These are phyloP conservation scores for Nansenia antarctica DNA, from an alignment of 2,113 vertebrate genomes.

Conservation along the genomic window DNA sequence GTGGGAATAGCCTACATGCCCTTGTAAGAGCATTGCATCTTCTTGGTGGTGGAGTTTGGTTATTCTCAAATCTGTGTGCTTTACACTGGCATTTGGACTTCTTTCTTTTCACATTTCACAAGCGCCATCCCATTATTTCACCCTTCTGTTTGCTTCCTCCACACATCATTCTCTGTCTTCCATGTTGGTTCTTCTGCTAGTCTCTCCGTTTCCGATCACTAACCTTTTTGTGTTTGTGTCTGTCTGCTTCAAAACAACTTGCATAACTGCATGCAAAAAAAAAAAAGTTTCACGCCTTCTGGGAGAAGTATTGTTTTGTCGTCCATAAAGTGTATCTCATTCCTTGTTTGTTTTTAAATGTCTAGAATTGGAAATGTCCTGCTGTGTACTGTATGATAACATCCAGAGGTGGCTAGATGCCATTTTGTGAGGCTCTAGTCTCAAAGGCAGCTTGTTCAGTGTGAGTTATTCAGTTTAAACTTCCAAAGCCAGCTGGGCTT, in stretches of 20 bases:
- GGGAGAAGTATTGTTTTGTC: not conserved
- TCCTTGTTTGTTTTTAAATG: not conserved
- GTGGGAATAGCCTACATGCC: too few relatives aligned
- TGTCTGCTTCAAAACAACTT: not conserved
- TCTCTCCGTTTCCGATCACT: not conserved
- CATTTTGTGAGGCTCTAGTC: not conserved
- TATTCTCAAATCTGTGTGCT: slow-evolving; percentile 24
- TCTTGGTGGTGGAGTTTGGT: slow-evolving; percentile 29
- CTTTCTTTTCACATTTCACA: slow-evolving; percentile 32
- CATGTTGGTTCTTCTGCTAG: not conserved
- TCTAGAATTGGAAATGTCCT: not conserved
- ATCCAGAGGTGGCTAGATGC: too few relatives aligned
- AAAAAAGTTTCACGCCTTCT: not conserved
- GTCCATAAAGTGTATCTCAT: not conserved
- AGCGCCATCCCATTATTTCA: not conserved
- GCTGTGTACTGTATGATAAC: not conserved
- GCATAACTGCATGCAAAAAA: not conserved
- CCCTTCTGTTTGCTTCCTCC: not conserved
- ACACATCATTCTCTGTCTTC: not conserved
- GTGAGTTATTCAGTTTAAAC: not conserved
- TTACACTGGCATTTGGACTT: slow-evolving; percentile 8
- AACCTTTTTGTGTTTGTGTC: not conserved
- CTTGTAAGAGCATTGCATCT: not conserved
- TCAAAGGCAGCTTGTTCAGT: too few relatives aligned
- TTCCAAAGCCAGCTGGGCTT: not conserved